phyloP scores from a whole-genome alignment of 2,888 invertebrate species.

The Phortica magna region DNA sequence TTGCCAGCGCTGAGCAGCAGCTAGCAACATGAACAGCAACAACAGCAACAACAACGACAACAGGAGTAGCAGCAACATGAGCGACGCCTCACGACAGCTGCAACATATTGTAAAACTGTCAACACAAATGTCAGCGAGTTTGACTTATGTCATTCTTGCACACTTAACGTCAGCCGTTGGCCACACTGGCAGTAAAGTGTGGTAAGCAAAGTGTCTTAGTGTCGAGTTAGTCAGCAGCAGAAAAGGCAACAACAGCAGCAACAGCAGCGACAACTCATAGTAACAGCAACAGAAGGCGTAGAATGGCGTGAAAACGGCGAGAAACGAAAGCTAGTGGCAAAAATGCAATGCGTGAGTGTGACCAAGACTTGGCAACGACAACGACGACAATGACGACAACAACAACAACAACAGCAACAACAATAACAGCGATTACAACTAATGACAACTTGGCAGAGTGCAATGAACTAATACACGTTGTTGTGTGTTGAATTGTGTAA shows the following conservation, averaged over 20 bases:
- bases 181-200: neutral
- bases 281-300: conserved; percentile 24
- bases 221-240: conserved; percentile 29
- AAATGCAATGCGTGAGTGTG: conserved; percentile 14
- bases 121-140: conserved; percentile 54
- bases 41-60: conserved; percentile 33
- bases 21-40: conserved; percentile 6
- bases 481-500: neutral
- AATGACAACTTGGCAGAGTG: neutral
- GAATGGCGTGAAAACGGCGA: neutral
- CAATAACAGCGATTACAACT: neutral
- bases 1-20: too few species aligned
- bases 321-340: conserved; percentile 10
- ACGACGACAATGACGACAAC: neutral
- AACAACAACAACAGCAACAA: neutral
- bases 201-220: conserved; percentile 14
- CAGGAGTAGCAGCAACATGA: conserved; percentile 10
- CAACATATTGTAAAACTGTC: conserved; percentile 54
- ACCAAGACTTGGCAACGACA: conserved; percentile 9
- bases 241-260: conserved; percentile 27
- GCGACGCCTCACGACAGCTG: conserved; percentile 25
- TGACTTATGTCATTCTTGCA: conserved; percentile 65
- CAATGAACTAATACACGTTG: neutral
- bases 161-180: neutral
- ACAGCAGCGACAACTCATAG: too few species aligned